These are phyloP conservation scores for Chaenogobius annularis DNA, from an alignment of 2,113 vertebrate genomes.

Conservation along the genomic window DNA sequence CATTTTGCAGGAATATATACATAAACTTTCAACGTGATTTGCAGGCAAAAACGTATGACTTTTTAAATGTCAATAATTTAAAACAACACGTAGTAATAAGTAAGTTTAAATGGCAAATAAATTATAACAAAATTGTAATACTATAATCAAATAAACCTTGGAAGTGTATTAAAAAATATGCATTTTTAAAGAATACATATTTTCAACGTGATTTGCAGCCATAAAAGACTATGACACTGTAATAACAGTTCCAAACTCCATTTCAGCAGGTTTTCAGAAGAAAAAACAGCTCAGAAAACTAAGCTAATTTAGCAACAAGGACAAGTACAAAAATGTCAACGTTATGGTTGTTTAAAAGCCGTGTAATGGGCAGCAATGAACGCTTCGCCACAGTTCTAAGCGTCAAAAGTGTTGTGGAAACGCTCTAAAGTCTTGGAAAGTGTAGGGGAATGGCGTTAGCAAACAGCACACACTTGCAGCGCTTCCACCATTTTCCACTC, in stretches of 20 bases:
- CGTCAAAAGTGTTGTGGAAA: background rate
- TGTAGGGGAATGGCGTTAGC: conserved; percentile 7
- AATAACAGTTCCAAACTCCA: background rate
- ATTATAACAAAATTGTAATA: too few species aligned
- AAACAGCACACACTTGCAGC: conserved; percentile 35
- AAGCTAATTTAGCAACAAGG: background rate
- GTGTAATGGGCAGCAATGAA: background rate
- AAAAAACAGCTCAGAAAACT: background rate
- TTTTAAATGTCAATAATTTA: too few species aligned
- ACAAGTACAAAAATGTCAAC: background rate
- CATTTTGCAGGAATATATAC: too few species aligned
- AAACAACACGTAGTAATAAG: too few species aligned
- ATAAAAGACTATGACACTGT: background rate
- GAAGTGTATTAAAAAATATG: background rate
- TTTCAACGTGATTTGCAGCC: background rate
- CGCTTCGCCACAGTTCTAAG: background rate
- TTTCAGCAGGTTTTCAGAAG: background rate
- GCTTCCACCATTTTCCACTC: conserved; percentile 73
- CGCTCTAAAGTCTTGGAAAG: conserved; percentile 9
- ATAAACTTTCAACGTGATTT: too few species aligned
- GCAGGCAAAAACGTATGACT: too few species aligned
- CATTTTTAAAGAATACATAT: background rate
- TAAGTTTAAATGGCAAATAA: background rate
- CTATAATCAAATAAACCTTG: background rate
- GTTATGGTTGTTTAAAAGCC: background rate